Percentiles rank a stretch among this genome's conserved stretches.
Conservation (phyloP, 2,888 invertebrate genomes). For the Microplitis deprimator region DNA sequence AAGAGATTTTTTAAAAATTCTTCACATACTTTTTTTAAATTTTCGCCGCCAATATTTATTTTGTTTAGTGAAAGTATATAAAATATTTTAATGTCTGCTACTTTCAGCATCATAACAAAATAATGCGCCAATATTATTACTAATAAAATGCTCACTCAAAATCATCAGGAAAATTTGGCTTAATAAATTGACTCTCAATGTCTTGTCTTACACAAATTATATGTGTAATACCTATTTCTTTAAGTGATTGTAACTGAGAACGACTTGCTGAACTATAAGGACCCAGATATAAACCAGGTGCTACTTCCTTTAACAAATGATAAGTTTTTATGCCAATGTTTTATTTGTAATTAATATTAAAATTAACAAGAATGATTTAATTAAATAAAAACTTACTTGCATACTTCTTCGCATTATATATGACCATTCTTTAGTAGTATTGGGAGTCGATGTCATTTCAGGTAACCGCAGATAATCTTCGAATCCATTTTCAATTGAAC, state of each 20-base stretch:
- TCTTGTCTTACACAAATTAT: slow-evolving; percentile 79
- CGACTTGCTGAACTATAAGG: slow-evolving; percentile 78
- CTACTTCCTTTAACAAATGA: slow-evolving; percentile 74
- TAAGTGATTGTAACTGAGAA: slow-evolving; percentile 73
- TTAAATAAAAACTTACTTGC: slow-evolving; percentile 58
- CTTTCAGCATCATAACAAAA: too few species aligned
- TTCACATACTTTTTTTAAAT: too few species aligned
- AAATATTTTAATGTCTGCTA: too few species aligned
- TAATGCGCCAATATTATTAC: too few species aligned
- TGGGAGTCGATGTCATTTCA: slow-evolving; percentile 38
- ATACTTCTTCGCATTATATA: slow-evolving; percentile 68
- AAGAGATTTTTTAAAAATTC: too few species aligned
- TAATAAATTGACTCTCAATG: slow-evolving; percentile 77
- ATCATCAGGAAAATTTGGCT: slow-evolving; percentile 76
- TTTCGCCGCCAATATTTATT: too few species aligned
- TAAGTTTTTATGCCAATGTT: background rate
- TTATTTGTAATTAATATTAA: background rate
- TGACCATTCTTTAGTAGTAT: slow-evolving; percentile 64
- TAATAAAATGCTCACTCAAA: slow-evolving; percentile 73
- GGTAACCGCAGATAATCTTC: slow-evolving; percentile 59
- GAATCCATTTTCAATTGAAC: slow-evolving; percentile 50
- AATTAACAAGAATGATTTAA: background rate
- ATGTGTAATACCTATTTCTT: slow-evolving; percentile 77
- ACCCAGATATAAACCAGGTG: slow-evolving; percentile 78
- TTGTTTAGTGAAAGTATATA: too few species aligned